phyloP scores from a whole-genome alignment of 92 coral and sea anemone species.

The Porites lobata region DNA sequence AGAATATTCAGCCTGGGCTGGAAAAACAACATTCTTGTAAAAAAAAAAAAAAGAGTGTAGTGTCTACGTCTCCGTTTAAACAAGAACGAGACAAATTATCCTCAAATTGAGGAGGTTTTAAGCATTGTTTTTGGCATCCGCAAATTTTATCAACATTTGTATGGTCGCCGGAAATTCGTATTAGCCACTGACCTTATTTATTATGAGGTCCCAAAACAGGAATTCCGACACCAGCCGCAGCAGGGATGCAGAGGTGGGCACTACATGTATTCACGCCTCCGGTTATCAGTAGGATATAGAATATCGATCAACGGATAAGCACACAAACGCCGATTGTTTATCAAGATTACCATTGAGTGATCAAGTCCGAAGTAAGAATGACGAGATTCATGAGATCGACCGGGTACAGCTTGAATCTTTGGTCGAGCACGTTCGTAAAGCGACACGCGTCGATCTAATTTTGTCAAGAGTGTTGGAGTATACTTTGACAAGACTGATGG shows the following conservation, averaged over 20 bases:
- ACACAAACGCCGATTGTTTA: background rate
- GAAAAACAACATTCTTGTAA: no score
- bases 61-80: no score
- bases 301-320: conserved; percentile 27
- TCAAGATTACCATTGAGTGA: background rate
- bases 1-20: no score
- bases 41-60: no score
- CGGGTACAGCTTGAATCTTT: no score
- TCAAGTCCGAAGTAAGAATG: conserved; percentile 26
- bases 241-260: conserved; percentile 46
- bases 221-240: conserved; percentile 1
- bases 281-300: conserved; percentile 51
- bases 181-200: background rate
- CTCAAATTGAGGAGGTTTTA: no score
- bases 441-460: conserved; percentile 20
- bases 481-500: conserved; percentile 17
- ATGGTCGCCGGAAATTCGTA: background rate
- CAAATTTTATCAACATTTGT: conserved; percentile 60
- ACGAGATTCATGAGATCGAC: background rate
- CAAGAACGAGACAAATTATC: no score
- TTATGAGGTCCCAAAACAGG: conserved; percentile 10
- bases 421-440: conserved; percentile 25
- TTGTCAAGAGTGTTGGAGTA: conserved; percentile 24
- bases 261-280: background rate
- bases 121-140: conserved; percentile 66